These are phyloP conservation scores for Galerucella nymphaeae DNA, from an alignment of 2,888 invertebrate genomes.

Conservation along the genomic window DNA sequence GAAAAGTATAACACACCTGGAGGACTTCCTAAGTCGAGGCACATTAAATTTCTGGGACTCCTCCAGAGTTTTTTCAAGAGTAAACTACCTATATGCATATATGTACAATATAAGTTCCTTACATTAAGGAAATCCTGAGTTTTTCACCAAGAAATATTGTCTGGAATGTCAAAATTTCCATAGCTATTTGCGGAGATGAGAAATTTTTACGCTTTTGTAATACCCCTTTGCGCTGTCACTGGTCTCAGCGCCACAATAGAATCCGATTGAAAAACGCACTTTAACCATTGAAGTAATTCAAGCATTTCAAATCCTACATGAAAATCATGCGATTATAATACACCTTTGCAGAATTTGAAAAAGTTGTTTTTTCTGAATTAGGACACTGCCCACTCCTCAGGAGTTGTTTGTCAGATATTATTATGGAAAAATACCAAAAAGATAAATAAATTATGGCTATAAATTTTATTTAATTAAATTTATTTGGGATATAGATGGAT, in stretches of 20 bases:
- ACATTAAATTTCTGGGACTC: no score
- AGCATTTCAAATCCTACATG: constrained; percentile 39
- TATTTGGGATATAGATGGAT: no score
- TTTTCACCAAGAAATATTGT: no score
- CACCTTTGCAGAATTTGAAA: constrained; percentile 43
- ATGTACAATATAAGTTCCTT: no score
- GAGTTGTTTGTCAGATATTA: constrained; percentile 20
- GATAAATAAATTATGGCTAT: neutral
- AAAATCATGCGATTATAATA: constrained; percentile 29
- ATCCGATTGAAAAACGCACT: constrained; percentile 32
- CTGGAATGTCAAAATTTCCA: no score
- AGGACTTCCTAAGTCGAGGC: no score
- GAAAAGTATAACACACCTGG: no score
- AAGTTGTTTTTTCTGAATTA: constrained; percentile 43
- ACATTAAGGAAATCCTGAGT: no score
- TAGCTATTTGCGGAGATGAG: no score
- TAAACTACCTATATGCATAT: no score
- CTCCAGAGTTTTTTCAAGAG: no score
- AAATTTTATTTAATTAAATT: constrained; percentile 5
- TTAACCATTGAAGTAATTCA: constrained; percentile 37
- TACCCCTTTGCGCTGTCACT: neutral
- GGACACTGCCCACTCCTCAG: constrained; percentile 38
- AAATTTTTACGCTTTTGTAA: neutral
- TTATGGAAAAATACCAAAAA: constrained; percentile 1
- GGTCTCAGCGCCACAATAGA: constrained; percentile 23